These are phyloP conservation scores for Eupleurogrammus muticus DNA, from an alignment of 2,797 vertebrate species.

Conservation along the genomic window DNA sequence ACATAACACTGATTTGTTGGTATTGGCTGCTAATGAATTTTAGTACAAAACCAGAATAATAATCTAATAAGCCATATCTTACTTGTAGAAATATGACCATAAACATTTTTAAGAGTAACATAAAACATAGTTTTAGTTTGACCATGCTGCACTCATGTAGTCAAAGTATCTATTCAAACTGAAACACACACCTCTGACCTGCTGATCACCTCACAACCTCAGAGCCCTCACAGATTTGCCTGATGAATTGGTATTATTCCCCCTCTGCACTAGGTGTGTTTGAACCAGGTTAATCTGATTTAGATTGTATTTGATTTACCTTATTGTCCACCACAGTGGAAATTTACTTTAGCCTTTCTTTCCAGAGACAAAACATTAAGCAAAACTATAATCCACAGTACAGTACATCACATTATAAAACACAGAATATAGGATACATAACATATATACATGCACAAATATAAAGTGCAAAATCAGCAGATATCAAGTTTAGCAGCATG, in stretches of 20 bases:
- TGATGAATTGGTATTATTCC: not conserved
- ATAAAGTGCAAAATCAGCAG: too few relatives aligned
- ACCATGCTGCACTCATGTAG: not conserved
- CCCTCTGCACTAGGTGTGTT: not conserved
- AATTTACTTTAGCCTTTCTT: too few relatives aligned
- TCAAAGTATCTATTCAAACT: not conserved
- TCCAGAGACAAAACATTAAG: too few relatives aligned
- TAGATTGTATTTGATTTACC: too few relatives aligned
- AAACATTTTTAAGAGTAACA: not conserved
- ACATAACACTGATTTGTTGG: slow-evolving; percentile 20
- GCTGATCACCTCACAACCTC: not conserved
- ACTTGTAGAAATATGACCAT: not conserved
- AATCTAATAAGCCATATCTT: not conserved
- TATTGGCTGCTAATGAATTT: not conserved
- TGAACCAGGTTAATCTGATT: not conserved
- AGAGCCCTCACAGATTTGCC: not conserved
- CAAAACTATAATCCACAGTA: too few relatives aligned
- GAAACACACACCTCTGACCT: not conserved
- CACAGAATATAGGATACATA: too few relatives aligned
- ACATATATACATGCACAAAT: too few relatives aligned
- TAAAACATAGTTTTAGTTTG: not conserved
- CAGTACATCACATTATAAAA: too few relatives aligned
- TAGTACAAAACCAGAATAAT: not conserved
- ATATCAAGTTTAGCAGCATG: too few relatives aligned
- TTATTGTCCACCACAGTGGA: too few relatives aligned